phyloP scores from a whole-genome alignment of 2,113 vertebrate genomes.

The Pelvicachromis taeniatus region DNA sequence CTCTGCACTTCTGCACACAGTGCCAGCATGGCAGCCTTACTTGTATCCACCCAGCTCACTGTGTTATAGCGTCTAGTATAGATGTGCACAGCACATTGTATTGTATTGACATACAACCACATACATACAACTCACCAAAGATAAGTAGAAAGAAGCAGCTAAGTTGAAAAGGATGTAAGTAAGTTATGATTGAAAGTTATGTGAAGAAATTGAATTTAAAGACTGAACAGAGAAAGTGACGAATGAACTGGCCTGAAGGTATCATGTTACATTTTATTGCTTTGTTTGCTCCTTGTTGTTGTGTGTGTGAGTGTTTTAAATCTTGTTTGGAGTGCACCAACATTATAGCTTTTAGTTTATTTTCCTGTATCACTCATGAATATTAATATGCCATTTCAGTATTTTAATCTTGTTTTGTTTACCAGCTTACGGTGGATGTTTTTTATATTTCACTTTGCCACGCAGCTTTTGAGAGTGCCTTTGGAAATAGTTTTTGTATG shows the following conservation, averaged over 20 bases:
- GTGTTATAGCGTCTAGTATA: background rate
- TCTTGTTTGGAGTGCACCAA: background rate
- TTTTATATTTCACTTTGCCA: slow-evolving; percentile 11
- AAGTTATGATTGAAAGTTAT: background rate
- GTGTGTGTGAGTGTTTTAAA: background rate
- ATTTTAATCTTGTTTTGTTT: slow-evolving; percentile 9
- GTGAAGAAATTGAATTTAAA: background rate
- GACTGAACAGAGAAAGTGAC: background rate
- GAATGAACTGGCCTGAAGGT: background rate
- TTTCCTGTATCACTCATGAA: background rate
- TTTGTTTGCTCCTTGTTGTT: background rate
- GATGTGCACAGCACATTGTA: background rate
- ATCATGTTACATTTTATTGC: background rate
- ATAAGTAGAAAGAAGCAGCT: background rate
- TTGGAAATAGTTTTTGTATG: background rate
- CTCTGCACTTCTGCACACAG: background rate
- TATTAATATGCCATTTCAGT: slow-evolving; percentile 22
- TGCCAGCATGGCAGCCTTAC: slow-evolving; percentile 3
- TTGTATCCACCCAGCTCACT: slow-evolving; percentile 16
- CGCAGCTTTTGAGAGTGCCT: background rate
- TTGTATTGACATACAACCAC: background rate
- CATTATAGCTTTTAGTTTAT: background rate
- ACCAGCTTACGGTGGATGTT: background rate
- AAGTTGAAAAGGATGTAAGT: background rate
- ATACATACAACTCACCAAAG: slow-evolving; percentile 32